These are phyloP conservation scores for Luperina nickerlii DNA, from an alignment of 2,888 invertebrate genomes.

Conservation along the genomic window DNA sequence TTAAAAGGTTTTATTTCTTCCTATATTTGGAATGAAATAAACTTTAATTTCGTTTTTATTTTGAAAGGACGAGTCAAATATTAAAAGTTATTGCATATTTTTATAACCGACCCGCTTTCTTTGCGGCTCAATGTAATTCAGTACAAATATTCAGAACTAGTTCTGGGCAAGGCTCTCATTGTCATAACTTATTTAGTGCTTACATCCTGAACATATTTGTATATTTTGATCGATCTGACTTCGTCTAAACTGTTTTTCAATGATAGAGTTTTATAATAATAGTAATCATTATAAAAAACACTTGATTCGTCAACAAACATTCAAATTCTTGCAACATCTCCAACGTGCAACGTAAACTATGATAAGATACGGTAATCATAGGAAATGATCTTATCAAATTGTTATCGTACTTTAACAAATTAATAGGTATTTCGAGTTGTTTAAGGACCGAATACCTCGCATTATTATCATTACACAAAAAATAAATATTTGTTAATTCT, in stretches of 20 bases:
- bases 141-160: too few species aligned
- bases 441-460: slow-evolving; percentile 41
- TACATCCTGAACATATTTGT: background rate
- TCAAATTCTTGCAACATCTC: slow-evolving; percentile 40
- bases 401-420: slow-evolving; percentile 37
- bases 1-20: too few species aligned
- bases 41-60: too few species aligned
- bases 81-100: background rate
- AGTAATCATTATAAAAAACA: slow-evolving; percentile 2
- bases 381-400: slow-evolving; percentile 53
- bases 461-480: slow-evolving; percentile 50
- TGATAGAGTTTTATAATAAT: background rate
- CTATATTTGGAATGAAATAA: too few species aligned
- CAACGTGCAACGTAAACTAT: slow-evolving; percentile 39
- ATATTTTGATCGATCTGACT: background rate
- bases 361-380: slow-evolving; percentile 52
- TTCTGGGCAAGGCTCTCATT: background rate
- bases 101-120: background rate
- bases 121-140: background rate
- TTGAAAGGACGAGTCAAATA: too few species aligned
- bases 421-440: slow-evolving; percentile 43
- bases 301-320: slow-evolving; percentile 31
- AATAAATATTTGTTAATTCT: slow-evolving; percentile 64
- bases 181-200: background rate
- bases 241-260: background rate